Evolutionary conservation across 2,888 invertebrate genomes (phyloP), one percentile per base, ranked within the genome.

Genomic region (Spilarctia lutea): DNA sequence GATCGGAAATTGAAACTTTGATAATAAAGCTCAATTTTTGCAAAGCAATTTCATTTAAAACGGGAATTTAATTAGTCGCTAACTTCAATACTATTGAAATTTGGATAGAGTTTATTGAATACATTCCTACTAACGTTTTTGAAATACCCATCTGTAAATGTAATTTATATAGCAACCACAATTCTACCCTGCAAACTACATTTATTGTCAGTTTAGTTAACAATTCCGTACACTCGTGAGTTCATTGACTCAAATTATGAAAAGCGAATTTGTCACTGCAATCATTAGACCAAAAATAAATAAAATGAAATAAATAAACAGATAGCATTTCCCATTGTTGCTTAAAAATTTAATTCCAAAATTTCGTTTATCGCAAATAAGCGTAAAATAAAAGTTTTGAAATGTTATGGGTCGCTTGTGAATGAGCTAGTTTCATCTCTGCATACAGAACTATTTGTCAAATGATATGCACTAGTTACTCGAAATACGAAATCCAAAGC

Each of bases 391-490:
- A 88, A 84, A 72, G 79, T 88, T 90, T 80, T 83, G 79, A 88
- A 89, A 89, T 82, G 83, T 85, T 86, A 85, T 84, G 85, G 86
- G 82, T 87, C 84, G 82, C 82, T 79, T 85, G 83, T 85, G 84
- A 85, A 86, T 85, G 83, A 75, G 78, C 82, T 75, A 85, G 85
- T 83, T 88, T 86, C 84, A 86, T 88, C 87, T 88, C 84, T 90
- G 88, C 90, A 91, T 89, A 87, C 86, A 87, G 84, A 86, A 82
- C 79, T 85, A 86, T 88, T 91, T 88, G 81, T 83, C 82, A 88
- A 91, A 90, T 86, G 90, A 89, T 87, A 92, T 91, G 93, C 91
- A 91, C 92, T 91, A 93, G 79, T 93, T 91, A 90, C 86, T 90
- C 83, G 86, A 83, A 86, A 87, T 89, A 88, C 89, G 88, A 91